Evolutionary conservation across 2,888 invertebrate species (phyloP).

Genomic region (Leptopterna dolabrata): DNA sequence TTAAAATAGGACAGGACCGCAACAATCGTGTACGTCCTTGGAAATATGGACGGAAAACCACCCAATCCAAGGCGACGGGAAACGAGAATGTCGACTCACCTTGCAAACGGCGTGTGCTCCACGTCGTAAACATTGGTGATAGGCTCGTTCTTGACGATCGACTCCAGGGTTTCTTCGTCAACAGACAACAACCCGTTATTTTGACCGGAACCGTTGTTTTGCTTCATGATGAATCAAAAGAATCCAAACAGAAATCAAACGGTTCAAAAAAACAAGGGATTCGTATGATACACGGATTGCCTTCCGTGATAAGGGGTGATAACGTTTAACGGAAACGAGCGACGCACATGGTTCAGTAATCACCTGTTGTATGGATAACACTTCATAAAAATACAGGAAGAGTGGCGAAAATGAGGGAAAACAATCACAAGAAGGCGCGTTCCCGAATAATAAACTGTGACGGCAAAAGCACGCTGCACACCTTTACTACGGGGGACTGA

Average conservation of each 20-base stretch:
- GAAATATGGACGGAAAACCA: too few species aligned
- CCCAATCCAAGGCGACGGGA: too few species aligned
- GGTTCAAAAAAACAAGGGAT: not conserved
- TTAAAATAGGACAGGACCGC: too few species aligned
- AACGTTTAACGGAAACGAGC: conserved; percentile 17
- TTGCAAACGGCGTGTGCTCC: conserved; percentile 86
- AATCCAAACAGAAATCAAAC: not conserved
- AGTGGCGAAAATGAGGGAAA: not conserved
- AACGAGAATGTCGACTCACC: too few species aligned
- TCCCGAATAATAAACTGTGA: conserved; percentile 18
- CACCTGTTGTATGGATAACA: conserved; percentile 13
- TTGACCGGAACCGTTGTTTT: conserved; percentile 23
- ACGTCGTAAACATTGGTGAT: conserved; percentile 83
- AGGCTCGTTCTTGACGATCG: conserved; percentile 76
- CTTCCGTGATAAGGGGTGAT: not conserved
- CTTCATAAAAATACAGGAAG: not conserved
- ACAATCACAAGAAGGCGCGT: not conserved
- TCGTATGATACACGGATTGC: not conserved
- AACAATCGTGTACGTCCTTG: too few species aligned
- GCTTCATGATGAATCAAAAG: conserved; percentile 4
- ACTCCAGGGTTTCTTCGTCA: conserved; percentile 70
- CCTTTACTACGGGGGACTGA: conserved; percentile 36
- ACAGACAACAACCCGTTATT: conserved; percentile 77
- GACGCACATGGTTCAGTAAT: conserved; percentile 15
- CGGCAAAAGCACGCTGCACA: conserved; percentile 5